Percentiles rank a stretch among this genome's conserved stretches.
Conservation (phyloP, 53 echinoderm and acorn worm genomes). For the Temnopleurus reevesii region DNA sequence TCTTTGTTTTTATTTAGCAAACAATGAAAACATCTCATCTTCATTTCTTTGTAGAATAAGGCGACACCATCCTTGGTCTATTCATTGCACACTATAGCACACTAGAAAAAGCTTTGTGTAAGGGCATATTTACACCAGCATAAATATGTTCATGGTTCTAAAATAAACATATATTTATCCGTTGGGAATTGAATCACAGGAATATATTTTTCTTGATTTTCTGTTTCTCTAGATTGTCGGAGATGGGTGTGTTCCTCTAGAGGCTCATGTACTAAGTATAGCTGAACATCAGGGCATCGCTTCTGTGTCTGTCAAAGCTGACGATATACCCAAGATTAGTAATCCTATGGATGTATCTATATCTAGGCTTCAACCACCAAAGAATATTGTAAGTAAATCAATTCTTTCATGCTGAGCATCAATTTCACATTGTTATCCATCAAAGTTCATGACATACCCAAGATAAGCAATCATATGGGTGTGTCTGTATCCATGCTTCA, state of each 20-base stretch:
- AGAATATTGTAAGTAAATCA: slow-evolving; percentile 45
- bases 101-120: too few relatives aligned
- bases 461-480: slow-evolving; percentile 65
- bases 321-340: slow-evolving; percentile 60
- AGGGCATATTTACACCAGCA: too few relatives aligned
- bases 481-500: slow-evolving; percentile 70
- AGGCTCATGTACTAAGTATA: slow-evolving; percentile 82
- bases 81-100: too few relatives aligned
- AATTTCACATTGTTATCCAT: too few relatives aligned
- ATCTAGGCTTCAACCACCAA: slow-evolving; percentile 74
- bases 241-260: slow-evolving; percentile 68
- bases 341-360: slow-evolving; percentile 79
- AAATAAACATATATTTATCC: too few relatives aligned
- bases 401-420: slow-evolving; percentile 74
- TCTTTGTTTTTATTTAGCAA: too few relatives aligned
- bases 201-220: neutral
- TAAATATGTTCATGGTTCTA: too few relatives aligned
- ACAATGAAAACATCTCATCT: too few relatives aligned
- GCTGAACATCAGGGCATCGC: slow-evolving; percentile 84
- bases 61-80: too few relatives aligned
- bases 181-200: neutral
- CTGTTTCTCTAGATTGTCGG: slow-evolving; percentile 70
- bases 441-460: slow-evolving; percentile 49
- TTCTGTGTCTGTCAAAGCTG: slow-evolving; percentile 68
- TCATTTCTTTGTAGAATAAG: too few relatives aligned